Conservation (phyloP, 2,113 vertebrate genomes). For the Cyanistes caeruleus region DNA sequence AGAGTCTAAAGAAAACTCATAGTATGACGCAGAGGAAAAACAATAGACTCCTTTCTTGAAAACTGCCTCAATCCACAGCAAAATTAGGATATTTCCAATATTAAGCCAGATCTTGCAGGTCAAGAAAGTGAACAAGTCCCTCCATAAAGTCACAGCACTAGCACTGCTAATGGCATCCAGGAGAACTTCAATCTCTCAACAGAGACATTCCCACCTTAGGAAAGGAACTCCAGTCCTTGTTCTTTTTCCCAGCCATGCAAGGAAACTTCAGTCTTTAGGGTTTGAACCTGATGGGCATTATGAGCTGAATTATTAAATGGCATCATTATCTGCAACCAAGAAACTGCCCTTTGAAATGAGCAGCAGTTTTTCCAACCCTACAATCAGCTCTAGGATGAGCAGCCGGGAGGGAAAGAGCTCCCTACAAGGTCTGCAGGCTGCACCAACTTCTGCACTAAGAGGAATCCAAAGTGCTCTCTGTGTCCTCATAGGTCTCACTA, state of each 20-base stretch:
- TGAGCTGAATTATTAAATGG: neutral
- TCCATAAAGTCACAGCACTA: neutral
- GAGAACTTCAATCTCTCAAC: neutral
- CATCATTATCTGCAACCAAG: neutral
- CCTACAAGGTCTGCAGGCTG: neutral
- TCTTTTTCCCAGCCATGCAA: neutral
- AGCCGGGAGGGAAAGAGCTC: neutral
- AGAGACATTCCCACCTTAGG: neutral
- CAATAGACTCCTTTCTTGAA: neutral
- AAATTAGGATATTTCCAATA: neutral
- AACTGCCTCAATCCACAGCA: neutral
- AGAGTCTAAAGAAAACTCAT: neutral
- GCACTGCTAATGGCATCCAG: neutral
- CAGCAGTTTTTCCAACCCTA: neutral
- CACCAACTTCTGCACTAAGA: neutral
- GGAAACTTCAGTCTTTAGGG: neutral
- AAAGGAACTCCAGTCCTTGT: too few species aligned
- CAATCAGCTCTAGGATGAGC: neutral
- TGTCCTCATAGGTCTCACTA: neutral
- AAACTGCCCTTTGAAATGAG: neutral
- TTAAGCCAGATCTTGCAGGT: neutral
- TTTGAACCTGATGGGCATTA: neutral
- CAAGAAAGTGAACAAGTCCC: neutral
- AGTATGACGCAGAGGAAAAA: neutral
- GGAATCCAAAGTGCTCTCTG: neutral